Conservation (phyloP, 2,797 vertebrate species). For the Zenarchopterus dispar region DNA sequence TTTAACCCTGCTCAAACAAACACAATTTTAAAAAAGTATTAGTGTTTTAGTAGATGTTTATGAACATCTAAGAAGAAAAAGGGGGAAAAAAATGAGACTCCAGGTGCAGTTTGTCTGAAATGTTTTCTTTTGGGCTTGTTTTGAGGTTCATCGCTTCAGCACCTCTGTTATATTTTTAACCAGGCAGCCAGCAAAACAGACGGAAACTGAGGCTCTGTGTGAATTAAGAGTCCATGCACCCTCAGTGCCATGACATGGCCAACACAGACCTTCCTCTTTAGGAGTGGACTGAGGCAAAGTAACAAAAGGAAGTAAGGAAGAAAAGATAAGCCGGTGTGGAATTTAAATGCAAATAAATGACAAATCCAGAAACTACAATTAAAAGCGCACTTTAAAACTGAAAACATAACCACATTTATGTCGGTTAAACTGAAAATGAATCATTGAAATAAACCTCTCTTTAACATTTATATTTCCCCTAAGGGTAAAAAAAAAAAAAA, state of each 20-base stretch:
- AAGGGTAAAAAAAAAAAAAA: too few relatives aligned
- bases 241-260: not conserved
- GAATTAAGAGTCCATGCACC: constrained; percentile 20
- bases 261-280: constrained; percentile 37
- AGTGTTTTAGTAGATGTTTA: too few relatives aligned
- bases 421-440: too few relatives aligned
- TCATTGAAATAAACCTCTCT: too few relatives aligned
- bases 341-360: not conserved
- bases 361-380: not conserved
- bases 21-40: too few relatives aligned
- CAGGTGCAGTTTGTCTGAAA: too few relatives aligned
- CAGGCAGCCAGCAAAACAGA: constrained; percentile 44
- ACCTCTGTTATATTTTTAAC: constrained; percentile 54
- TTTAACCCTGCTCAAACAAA: too few relatives aligned
- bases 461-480: too few relatives aligned
- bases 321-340: not conserved
- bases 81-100: too few relatives aligned
- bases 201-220: constrained; percentile 39
- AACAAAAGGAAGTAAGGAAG: constrained; percentile 7
- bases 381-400: too few relatives aligned
- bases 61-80: too few relatives aligned
- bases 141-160: constrained; percentile 25
- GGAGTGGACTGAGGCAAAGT: not conserved
- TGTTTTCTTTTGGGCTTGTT: not conserved
- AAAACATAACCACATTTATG: too few relatives aligned